These are phyloP conservation scores for Mormyrus lacerda DNA, from an alignment of 2,113 vertebrate genomes.

Conservation along the genomic window DNA sequence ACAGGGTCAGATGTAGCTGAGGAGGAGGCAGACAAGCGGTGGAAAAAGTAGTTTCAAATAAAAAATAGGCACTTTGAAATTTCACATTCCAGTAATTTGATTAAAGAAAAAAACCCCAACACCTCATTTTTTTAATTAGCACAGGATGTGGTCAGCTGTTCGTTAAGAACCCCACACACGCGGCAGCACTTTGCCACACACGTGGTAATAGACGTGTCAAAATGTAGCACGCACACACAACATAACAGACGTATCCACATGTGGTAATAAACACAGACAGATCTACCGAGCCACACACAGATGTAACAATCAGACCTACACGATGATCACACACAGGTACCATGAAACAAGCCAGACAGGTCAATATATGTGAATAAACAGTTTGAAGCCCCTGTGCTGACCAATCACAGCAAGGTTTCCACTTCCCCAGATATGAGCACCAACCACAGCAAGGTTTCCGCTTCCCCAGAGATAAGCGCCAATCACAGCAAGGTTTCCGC, in stretches of 20 bases:
- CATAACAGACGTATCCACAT: background rate
- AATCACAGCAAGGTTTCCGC: background rate
- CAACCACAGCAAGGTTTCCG: too few relatives aligned
- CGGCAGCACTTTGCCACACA: background rate
- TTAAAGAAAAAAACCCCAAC: conserved; percentile 11
- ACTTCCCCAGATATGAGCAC: background rate
- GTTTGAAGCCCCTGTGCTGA: background rate
- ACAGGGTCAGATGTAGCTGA: background rate
- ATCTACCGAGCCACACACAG: background rate
- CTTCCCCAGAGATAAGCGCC: too few relatives aligned
- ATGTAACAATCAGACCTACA: background rate
- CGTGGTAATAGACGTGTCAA: background rate
- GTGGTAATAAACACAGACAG: background rate
- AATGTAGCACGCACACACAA: background rate
- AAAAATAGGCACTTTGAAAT: conserved; percentile 13
- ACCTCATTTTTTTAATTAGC: conserved; percentile 14
- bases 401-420: background rate
- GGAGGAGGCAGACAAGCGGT: background rate
- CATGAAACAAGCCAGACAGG: background rate
- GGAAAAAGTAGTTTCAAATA: conserved; percentile 3
- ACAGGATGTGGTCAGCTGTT: conserved; percentile 33
- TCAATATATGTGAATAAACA: background rate
- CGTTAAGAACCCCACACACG: conserved; percentile 14
- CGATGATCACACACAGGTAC: background rate
- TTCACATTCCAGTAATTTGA: conserved; percentile 24